phyloP scores from a whole-genome alignment of 2,797 vertebrate genomes.

The Urocyon cinereoargenteus region DNA sequence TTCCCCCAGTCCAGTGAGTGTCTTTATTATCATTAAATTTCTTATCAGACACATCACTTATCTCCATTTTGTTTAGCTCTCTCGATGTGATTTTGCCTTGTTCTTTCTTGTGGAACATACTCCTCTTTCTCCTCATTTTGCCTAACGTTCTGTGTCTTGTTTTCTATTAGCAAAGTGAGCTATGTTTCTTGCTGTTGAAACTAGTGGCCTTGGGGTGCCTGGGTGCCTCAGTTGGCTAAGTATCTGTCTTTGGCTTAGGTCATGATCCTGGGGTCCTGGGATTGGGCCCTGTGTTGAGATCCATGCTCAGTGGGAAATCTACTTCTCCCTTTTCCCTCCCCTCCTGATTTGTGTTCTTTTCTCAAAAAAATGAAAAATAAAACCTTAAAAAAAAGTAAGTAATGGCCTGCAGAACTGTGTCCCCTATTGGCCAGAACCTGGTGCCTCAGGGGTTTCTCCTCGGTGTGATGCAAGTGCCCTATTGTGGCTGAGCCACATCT shows the following conservation, averaged over 20 bases:
- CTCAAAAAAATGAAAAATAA: too few relatives aligned
- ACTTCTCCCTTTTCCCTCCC: background rate
- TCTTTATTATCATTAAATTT: background rate
- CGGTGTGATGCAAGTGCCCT: background rate
- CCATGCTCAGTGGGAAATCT: background rate
- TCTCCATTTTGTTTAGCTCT: background rate
- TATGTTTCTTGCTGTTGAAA: background rate
- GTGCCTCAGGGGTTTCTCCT: background rate
- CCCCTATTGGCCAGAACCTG: background rate
- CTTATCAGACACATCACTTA: background rate
- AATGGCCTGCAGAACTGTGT: background rate
- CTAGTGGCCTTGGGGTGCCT: background rate
- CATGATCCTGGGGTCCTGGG: background rate
- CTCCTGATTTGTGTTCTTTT: background rate
- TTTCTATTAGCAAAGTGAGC: background rate
- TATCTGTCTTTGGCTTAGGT: background rate
- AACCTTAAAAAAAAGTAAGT: background rate
- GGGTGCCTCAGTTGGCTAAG: background rate
- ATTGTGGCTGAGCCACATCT: background rate
- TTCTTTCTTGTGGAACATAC: background rate
- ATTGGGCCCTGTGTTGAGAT: rapidly evolving
- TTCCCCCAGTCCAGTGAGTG: background rate
- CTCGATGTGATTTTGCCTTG: background rate
- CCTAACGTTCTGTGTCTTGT: background rate
- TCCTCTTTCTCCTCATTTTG: background rate